These are phyloP conservation scores for Cryptophagus acutangulus DNA, from an alignment of 2,888 invertebrate species.

Conservation along the genomic window DNA sequence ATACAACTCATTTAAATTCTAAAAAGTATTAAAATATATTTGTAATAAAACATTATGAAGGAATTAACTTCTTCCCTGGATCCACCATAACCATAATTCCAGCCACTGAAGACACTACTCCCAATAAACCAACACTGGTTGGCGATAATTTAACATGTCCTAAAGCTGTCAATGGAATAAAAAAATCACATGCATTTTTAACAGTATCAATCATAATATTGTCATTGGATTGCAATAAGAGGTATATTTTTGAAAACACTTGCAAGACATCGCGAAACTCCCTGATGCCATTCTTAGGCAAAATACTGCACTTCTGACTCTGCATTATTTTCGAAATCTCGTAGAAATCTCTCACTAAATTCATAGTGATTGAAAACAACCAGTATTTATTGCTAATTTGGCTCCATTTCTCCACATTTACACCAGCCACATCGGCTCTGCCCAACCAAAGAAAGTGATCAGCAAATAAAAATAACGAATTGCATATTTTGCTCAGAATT, in stretches of 20 bases:
- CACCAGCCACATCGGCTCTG: constrained; percentile 61
- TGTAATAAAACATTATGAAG: constrained; percentile 45
- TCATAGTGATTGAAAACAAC: constrained; percentile 76
- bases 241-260: constrained; percentile 26
- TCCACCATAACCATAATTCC: constrained; percentile 72
- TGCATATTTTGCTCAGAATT: constrained; percentile 73
- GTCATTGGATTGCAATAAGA: constrained; percentile 49
- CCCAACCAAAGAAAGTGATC: constrained; percentile 87
- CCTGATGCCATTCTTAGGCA: constrained; percentile 26
- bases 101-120: constrained; percentile 74
- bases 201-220: constrained; percentile 75
- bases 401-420: constrained; percentile 74
- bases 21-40: constrained; percentile 7
- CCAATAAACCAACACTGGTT: constrained; percentile 71
- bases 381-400: constrained; percentile 74
- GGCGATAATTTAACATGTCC: constrained; percentile 75
- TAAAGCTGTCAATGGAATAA: constrained; percentile 77
- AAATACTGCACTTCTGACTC: constrained; percentile 40
- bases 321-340: constrained; percentile 68
- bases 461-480: constrained; percentile 72
- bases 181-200: constrained; percentile 82
- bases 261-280: constrained; percentile 30
- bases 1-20: constrained; percentile 3
- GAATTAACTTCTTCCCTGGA: constrained; percentile 71
- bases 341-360: constrained; percentile 77